Evolutionary conservation across 2,888 invertebrate genomes (phyloP), one percentile per base, ranked within the genome.

Genomic region (Eledone cirrhosa): DNA sequence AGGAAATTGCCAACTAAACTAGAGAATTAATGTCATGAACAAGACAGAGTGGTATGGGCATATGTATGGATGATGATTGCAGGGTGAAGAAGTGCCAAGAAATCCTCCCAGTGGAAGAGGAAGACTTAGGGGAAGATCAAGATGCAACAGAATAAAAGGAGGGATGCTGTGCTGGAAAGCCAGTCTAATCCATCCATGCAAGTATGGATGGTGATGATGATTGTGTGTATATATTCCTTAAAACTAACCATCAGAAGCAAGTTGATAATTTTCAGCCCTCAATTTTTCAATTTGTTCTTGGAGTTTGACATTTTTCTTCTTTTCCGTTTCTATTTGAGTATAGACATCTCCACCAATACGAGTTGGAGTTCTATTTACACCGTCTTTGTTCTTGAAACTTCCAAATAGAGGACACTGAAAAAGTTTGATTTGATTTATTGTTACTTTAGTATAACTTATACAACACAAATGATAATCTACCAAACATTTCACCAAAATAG

Each of bases 261-360:
- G 86, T 33, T 84, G 80, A 47, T 81, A 85, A 81, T 87, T 87
- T 59, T 88, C 88, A 78, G 84, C 82, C 19, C 86, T 80, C 59
- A 88, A 82, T 78, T 85, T 83, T 72, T 87, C 87, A 29, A 87
- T 67, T 79, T 88, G 87, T 48, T 87, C 87, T 80, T 87, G 87
- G 7, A 88, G 84, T 47, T 85, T 84, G 29, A 80, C 78, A 47
- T 82, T 85, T 75, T 84, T 83, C 77, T 84, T 86, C 69, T 93
- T 92, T 87, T 94, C 94, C 22, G 72, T 31, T 13, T 72, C 72
- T 41, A 72, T 31, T 72, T 41, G 33, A 2, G 24, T 0, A 13
- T 72, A 41, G 3, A 72, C n/a, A n/a, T 72, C 72, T 41, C 41
- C 41, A n/a, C 14, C 41, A 31, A 31, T 7, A 85, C 78, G 22